Base-by-base conservation (phyloP, 2,113 vertebrate genomes). In the Arenaria interpres region DNA sequence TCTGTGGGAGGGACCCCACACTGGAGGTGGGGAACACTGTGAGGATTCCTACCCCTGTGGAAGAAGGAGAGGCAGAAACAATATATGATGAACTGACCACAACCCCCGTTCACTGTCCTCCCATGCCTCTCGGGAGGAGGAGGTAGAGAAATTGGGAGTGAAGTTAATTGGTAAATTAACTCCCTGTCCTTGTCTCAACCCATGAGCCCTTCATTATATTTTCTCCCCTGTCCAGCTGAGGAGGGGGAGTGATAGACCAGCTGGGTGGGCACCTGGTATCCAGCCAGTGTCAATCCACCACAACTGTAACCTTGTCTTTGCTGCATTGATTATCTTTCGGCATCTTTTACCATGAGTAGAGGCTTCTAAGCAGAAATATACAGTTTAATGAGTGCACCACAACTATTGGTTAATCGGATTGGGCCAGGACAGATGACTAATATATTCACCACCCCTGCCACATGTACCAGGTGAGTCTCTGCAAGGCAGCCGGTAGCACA, bases 121-220 rank as follows among this genome's bases (percentile, higher is more conserved):
- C 28, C 14, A 6, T 7, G 20, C 28, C 4, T 9, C 63, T 22
- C 0, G 1, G 20, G 41, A 41, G 9, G 5, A 45, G 41, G 41
- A 66, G 63, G 21, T 4, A 66, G 35, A 32, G 41, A 66, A 45
- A 32, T 10, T 8, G 12, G 39, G 28, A 45, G 20, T 23, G 18
- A 41, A 41, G 12, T 30, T 64, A 66, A 45, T 33, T 45, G 41
- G 17, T 45, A 9, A 33, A 14, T 45, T 14, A 66, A 32, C 28
- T 66, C 63, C 28, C 41, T 66, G 20, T 45, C 63, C 30, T 32
- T 66, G 32, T 32, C 20, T 43, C 28, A 2, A 66, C 41, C 20
- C 41, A 66, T 1, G 5, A 45, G 41, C 9, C 41, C 32, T 45
- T 66, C 4, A 18, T 66, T 45, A 23, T 22, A 10, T 45, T 32